These are phyloP conservation scores for Ormia ochracea DNA, from an alignment of 2,888 invertebrate genomes.

Conservation along the genomic window DNA sequence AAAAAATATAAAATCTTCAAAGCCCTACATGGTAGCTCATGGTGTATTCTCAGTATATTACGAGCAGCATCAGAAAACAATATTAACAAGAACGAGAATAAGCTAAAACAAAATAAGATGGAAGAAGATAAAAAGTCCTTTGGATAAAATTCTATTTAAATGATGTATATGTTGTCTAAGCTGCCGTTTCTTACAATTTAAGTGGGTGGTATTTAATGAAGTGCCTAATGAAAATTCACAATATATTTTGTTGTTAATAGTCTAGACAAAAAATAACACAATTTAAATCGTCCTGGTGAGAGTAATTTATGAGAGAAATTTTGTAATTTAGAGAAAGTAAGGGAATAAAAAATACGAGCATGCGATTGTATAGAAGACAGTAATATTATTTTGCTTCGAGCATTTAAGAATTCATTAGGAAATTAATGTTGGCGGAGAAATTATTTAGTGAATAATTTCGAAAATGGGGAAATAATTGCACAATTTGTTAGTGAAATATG, in stretches of 20 bases:
- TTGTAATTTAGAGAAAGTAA: background rate
- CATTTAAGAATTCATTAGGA: no score
- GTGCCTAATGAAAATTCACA: slow-evolving; percentile 13
- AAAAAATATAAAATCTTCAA: slow-evolving; percentile 33
- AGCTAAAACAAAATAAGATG: background rate
- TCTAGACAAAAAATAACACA: slow-evolving; percentile 27
- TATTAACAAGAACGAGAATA: background rate
- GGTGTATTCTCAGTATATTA: background rate
- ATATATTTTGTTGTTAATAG: background rate
- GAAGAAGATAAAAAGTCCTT: slow-evolving; percentile 35
- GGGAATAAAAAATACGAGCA: background rate
- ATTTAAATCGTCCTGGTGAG: background rate
- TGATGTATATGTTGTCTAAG: background rate
- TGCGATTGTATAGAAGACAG: background rate
- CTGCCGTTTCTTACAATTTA: background rate
- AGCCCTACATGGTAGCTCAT: slow-evolving; percentile 23
- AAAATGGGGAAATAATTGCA: no score
- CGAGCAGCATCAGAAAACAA: background rate
- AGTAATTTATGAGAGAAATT: background rate
- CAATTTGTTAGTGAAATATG: no score
- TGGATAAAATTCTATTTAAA: slow-evolving; percentile 46
- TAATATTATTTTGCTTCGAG: background rate
- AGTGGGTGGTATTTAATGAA: slow-evolving; percentile 30
- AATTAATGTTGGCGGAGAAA: no score
- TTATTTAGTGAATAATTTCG: no score